These are phyloP conservation scores for Spilogale gracilis DNA, from an alignment of 2,113 vertebrate species.

Conservation along the genomic window DNA sequence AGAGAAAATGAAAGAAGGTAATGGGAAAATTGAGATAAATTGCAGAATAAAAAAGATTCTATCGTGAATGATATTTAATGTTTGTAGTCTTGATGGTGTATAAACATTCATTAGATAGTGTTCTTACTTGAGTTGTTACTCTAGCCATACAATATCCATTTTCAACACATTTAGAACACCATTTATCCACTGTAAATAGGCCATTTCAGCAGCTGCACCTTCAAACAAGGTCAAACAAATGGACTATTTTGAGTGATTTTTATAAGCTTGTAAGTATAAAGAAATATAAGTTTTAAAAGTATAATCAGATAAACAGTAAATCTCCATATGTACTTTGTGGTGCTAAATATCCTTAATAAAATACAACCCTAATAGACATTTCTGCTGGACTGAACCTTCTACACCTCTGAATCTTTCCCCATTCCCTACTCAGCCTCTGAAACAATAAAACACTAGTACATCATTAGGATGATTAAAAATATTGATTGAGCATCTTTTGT, in stretches of 20 bases:
- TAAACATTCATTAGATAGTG: slow-evolving; percentile 80
- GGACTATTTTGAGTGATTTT: slow-evolving; percentile 54
- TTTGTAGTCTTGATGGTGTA: slow-evolving; percentile 74
- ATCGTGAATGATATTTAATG: slow-evolving; percentile 81
- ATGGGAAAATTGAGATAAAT: slow-evolving; percentile 86
- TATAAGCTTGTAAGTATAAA: slow-evolving; percentile 1
- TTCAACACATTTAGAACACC: slow-evolving; percentile 54
- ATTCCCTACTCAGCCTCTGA: background rate
- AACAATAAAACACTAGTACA: background rate
- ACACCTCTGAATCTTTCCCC: background rate
- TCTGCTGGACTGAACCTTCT: background rate
- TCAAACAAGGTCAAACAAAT: slow-evolving; percentile 72
- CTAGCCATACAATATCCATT: slow-evolving; percentile 54
- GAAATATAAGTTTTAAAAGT: slow-evolving; percentile 52
- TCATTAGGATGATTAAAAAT: slow-evolving; percentile 16
- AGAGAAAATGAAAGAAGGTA: slow-evolving; percentile 86
- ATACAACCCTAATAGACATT: background rate
- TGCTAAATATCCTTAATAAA: slow-evolving; percentile 40
- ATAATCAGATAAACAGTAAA: slow-evolving; percentile 33
- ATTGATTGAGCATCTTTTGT: background rate
- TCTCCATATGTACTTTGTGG: background rate
- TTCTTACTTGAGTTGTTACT: slow-evolving; percentile 48
- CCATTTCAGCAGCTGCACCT: slow-evolving; percentile 70
- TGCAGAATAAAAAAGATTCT: slow-evolving; percentile 78
- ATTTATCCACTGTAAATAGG: slow-evolving; percentile 59